Evolutionary conservation across 2,888 invertebrate species (phyloP).

Genomic region (Cyaniris semiargus): DNA sequence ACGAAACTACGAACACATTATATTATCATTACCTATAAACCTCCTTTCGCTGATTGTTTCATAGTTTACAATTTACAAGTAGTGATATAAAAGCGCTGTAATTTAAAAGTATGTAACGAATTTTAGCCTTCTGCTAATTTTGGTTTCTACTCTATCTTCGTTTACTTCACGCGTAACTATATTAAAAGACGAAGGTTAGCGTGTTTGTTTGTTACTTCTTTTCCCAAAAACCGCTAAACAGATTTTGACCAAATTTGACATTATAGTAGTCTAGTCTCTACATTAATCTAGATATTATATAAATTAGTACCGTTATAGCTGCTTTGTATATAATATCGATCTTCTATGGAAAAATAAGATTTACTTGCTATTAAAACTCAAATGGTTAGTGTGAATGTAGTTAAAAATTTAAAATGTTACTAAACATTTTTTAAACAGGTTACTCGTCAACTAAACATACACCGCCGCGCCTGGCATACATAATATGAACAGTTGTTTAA

Average conservation of each 20-base stretch:
- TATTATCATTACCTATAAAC: neutral
- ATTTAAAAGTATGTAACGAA: neutral
- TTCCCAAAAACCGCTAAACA: neutral
- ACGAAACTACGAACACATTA: neutral
- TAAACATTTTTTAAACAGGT: neutral
- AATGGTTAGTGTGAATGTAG: too few relatives aligned
- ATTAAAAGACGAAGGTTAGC: too few relatives aligned
- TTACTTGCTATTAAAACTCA: neutral
- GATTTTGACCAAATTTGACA: too few relatives aligned
- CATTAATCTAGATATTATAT: too few relatives aligned
- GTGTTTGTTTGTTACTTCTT: too few relatives aligned
- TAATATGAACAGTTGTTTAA: constrained; percentile 1
- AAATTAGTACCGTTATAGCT: too few relatives aligned
- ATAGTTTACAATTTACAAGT: neutral
- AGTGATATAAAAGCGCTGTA: neutral
- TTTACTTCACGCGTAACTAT: neutral
- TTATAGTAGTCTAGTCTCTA: too few relatives aligned
- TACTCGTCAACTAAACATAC: neutral
- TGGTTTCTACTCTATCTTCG: neutral
- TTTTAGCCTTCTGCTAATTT: neutral
- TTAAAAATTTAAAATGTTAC: neutral
- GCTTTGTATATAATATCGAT: too few relatives aligned
- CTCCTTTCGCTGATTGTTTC: constrained; percentile 3
- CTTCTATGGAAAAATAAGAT: too few relatives aligned
- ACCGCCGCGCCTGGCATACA: neutral